phyloP scores from a whole-genome alignment of 2,888 invertebrate genomes.

The Hemicrepidius hirtus region DNA sequence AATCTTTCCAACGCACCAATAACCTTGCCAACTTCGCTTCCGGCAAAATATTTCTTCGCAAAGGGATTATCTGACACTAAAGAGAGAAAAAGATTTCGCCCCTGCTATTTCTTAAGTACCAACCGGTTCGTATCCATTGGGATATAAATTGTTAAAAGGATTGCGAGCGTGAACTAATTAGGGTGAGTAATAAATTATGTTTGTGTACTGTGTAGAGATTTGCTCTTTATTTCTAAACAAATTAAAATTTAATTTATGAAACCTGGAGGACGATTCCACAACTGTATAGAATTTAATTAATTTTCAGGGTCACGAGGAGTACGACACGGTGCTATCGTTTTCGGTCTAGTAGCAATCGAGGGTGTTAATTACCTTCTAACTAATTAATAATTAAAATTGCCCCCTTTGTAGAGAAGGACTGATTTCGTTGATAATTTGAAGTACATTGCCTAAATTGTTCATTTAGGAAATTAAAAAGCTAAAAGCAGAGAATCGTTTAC shows the following conservation, averaged over 20 bases:
- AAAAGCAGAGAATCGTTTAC: neutral
- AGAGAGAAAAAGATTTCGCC: conserved; percentile 2
- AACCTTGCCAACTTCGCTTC: neutral
- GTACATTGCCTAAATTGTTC: neutral
- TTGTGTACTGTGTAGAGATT: neutral
- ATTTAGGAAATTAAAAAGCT: conserved; percentile 1
- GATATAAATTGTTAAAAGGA: conserved; percentile 15
- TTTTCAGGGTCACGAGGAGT: conserved; percentile 13
- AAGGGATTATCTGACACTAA: conserved; percentile 3
- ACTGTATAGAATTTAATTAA: conserved; percentile 16
- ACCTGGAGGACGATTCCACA: conserved; percentile 1
- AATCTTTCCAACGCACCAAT: neutral
- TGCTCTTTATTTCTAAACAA: conserved; percentile 13
- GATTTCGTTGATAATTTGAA: neutral
- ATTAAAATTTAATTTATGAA: conserved; percentile 19
- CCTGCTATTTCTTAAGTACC: conserved; percentile 1
- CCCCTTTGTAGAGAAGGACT: neutral
- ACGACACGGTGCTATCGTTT: conserved; percentile 2
- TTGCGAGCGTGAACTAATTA: conserved; percentile 9
- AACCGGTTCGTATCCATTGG: conserved; percentile 16
- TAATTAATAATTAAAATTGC: conserved; percentile 22
- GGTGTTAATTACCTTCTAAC: conserved; percentile 21
- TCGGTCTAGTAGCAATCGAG: conserved; percentile 1
- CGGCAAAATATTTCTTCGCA: neutral
- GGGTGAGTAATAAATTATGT: conserved; percentile 13